These are phyloP conservation scores for Nannoperca obscura DNA, from an alignment of 2,797 vertebrate species.

Conservation along the genomic window DNA sequence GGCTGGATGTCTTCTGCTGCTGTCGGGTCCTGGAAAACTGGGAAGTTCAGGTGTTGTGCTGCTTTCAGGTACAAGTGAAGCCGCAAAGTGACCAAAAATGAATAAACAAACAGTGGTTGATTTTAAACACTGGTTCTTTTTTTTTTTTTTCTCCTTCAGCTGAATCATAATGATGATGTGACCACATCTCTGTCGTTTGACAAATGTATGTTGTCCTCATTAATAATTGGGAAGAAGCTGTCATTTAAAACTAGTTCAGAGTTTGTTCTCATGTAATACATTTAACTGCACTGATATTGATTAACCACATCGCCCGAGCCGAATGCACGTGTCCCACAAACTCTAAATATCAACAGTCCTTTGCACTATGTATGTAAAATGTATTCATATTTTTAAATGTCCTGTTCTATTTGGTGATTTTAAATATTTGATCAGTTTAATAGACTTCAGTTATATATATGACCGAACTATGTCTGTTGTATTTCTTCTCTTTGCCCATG, in stretches of 20 bases:
- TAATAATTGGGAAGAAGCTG: background rate
- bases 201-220: background rate
- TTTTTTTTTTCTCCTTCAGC: no score
- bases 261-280: no score
- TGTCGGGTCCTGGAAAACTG: background rate
- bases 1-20: background rate
- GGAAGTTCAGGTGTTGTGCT: background rate
- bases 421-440: background rate
- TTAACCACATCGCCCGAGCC: no score
- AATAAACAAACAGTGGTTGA: background rate
- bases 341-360: background rate
- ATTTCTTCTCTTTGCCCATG: background rate
- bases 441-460: background rate
- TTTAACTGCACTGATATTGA: no score
- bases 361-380: background rate
- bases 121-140: background rate
- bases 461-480: background rate
- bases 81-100: background rate
- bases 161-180: no score
- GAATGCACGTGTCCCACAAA: no score
- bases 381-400: background rate
- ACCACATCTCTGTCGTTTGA: background rate
- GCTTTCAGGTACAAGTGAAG: background rate
- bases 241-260: no score
- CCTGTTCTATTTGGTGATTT: background rate